A percentile compares a stretch with the other conserved stretches of the same genome.
Evolutionary conservation across 2,797 vertebrate genomes (phyloP).

Genomic region (Sciaenops ocellatus): DNA sequence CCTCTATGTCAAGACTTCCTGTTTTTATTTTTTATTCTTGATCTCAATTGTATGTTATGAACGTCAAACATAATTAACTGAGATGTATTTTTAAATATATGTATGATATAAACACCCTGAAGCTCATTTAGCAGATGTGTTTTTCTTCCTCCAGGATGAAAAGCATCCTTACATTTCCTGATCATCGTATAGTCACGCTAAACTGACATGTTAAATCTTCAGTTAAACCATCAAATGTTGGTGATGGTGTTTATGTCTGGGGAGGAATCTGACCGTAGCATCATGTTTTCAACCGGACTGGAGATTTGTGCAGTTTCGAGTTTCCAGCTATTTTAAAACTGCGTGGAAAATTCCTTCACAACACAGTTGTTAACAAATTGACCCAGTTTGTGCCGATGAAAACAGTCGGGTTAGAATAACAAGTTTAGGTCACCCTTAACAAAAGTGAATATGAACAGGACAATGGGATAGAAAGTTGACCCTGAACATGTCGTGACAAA

Average conservation of each 20-base stretch:
- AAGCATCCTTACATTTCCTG: neutral
- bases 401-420: neutral
- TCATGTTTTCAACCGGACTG: neutral
- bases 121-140: neutral
- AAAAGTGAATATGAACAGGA: neutral
- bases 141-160: neutral
- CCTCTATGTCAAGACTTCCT: neutral
- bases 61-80: neutral
- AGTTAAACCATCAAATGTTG: neutral
- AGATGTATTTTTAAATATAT: neutral
- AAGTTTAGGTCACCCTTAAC: neutral
- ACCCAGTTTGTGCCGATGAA: neutral
- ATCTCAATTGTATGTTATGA: slow-evolving; percentile 2
- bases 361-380: neutral
- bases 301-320: neutral
- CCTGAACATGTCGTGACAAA: neutral
- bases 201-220: neutral
- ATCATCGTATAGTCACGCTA: neutral
- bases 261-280: neutral
- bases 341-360: fast-evolving
- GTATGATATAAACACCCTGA: slow-evolving; percentile 12
- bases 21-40: neutral
- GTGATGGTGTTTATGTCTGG: neutral
- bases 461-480: neutral
- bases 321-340: neutral